These are phyloP conservation scores for Amphiprion percula DNA, from an alignment of 2,113 vertebrate genomes.

Conservation along the genomic window DNA sequence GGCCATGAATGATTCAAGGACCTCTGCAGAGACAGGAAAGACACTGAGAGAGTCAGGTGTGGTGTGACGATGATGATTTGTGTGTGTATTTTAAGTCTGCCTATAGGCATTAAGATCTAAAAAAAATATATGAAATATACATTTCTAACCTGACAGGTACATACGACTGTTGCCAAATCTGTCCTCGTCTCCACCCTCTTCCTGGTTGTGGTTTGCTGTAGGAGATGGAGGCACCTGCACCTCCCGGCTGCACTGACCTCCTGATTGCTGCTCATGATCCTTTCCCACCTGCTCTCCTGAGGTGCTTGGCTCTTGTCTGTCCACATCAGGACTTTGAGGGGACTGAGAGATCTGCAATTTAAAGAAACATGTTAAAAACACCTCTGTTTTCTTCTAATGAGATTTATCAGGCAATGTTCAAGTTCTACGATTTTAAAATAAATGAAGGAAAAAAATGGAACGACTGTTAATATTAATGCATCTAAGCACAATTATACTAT, in stretches of 20 bases:
- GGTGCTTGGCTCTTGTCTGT: constrained; percentile 65
- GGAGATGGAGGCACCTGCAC: constrained; percentile 61
- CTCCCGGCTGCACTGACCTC: constrained; percentile 64
- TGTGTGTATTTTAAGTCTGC: background rate
- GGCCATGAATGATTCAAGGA: constrained; percentile 87
- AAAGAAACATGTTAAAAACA: background rate
- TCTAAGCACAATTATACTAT: background rate
- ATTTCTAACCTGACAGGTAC: constrained; percentile 85
- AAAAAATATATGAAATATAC: background rate
- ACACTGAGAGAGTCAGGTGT: constrained; percentile 6
- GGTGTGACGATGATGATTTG: background rate
- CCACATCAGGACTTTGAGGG: constrained; percentile 75
- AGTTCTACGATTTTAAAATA: background rate
- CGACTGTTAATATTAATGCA: too few species aligned
- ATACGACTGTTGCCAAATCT: constrained; percentile 80
- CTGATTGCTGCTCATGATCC: constrained; percentile 61
- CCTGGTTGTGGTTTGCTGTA: constrained; percentile 85
- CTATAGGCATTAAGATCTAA: background rate
- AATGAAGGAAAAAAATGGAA: too few species aligned
- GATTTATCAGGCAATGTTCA: background rate
- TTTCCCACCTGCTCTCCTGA: constrained; percentile 69
- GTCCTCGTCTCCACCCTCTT: constrained; percentile 80
- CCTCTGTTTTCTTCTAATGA: background rate
- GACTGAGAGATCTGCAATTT: constrained; percentile 60
- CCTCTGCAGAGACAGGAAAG: constrained; percentile 72